Evolutionary conservation across 2,888 invertebrate species (phyloP).

Genomic region (Tiphia femorata): DNA sequence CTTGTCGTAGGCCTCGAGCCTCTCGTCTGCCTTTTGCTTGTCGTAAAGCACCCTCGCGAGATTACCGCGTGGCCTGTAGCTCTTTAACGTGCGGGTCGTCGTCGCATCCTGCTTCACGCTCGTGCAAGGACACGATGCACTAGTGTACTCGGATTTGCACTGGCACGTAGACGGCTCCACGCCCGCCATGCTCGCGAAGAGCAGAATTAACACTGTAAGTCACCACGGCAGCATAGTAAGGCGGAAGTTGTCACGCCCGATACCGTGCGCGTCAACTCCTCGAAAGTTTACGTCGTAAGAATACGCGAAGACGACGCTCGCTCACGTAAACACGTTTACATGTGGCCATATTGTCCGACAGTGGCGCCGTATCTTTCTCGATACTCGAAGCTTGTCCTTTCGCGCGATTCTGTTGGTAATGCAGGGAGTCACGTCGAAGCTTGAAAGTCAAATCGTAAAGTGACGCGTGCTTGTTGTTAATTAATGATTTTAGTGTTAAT

Average conservation of each 20-base stretch:
- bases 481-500: too few relatives aligned
- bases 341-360: constrained; percentile 64
- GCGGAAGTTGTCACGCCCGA: too few relatives aligned
- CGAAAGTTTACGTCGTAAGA: neutral
- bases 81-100: constrained; percentile 36
- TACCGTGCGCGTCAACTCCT: neutral
- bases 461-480: too few relatives aligned
- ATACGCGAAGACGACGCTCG: constrained; percentile 22
- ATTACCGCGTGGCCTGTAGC: constrained; percentile 78
- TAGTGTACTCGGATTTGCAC: constrained; percentile 19
- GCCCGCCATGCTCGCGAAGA: constrained; percentile 37
- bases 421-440: too few relatives aligned
- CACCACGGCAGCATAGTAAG: too few relatives aligned
- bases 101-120: constrained; percentile 22
- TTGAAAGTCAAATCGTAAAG: too few relatives aligned
- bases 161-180: constrained; percentile 42
- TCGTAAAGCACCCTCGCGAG: constrained; percentile 80
- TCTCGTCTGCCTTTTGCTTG: constrained; percentile 79
- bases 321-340: constrained; percentile 56
- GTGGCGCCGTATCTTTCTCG: constrained; percentile 38
- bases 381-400: too few relatives aligned
- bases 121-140: too few relatives aligned
- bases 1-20: constrained; percentile 78
- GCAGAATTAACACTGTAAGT: constrained; percentile 18
- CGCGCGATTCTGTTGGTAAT: too few relatives aligned